These are phyloP conservation scores for Fragum sueziense DNA, from an alignment of 2,888 invertebrate species.

Conservation along the genomic window DNA sequence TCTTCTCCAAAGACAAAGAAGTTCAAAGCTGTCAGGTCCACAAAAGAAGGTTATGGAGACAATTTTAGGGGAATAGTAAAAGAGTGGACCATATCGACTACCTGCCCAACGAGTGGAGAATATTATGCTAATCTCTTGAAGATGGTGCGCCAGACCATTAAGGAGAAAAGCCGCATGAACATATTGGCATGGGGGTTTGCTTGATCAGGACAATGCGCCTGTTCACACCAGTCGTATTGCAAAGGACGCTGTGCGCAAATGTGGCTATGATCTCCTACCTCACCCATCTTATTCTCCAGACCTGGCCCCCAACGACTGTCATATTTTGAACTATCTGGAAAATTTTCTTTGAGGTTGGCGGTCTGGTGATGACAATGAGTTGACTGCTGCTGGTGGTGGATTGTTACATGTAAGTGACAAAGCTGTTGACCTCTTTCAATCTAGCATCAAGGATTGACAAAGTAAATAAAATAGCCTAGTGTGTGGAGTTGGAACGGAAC, in stretches of 20 bases:
- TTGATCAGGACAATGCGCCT: constrained; percentile 15
- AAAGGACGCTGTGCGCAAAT: constrained; percentile 19
- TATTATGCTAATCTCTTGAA: constrained; percentile 2
- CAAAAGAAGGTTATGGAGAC: too few species aligned
- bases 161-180: background rate
- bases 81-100: too few species aligned
- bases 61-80: too few species aligned
- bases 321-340: background rate
- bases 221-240: constrained; percentile 18
- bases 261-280: constrained; percentile 11
- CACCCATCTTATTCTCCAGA: constrained; percentile 9
- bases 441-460: background rate
- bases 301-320: background rate
- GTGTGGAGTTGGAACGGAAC: too few species aligned
- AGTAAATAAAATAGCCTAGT: too few species aligned
- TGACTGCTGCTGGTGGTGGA: background rate
- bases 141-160: background rate
- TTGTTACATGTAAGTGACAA: background rate
- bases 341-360: background rate
- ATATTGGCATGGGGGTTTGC: background rate
- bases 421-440: background rate
- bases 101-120: background rate
- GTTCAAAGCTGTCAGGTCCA: too few species aligned
- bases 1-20: too few species aligned
- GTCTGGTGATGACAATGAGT: constrained; percentile 4